Evolutionary conservation across 2,888 invertebrate species (phyloP), one percentile per base, ranked within the genome.

Genomic region (Sinotaia quadrata): DNA sequence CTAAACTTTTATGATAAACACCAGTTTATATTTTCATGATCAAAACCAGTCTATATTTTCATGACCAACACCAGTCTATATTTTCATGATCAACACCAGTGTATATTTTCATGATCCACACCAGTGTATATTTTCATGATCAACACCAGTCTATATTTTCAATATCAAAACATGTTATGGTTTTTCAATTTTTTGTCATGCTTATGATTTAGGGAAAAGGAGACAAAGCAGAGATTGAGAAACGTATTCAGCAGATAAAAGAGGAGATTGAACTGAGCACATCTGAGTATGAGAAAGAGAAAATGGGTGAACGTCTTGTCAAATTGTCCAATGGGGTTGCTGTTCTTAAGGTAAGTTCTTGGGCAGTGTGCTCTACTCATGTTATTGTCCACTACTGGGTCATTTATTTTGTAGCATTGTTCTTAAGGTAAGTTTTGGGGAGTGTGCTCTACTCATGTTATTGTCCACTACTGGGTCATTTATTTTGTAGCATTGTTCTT

Each of bases 201-300:
- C n/a, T n/a, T n/a, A n/a, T n/a, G n/a, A n/a, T 81, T 0, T 81
- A 91, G 89, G 95, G 97, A 68, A 95, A 94, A 84, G 97, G 97
- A 73, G 92, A 93, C 78, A 93, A 93, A 81, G 88, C 91, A 21
- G 94, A 95, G 72, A 91, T 97, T 83, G 93, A 94, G 67, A 92
- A 93, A 78, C 91, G 97, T 74, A 92, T 95, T 21, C 92, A 93
- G 62, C 94, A 95, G 87, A 91, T 97, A 76, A 92, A 93, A 83
- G 96, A 96, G 76, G 96, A 96, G 88, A 96, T 98, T 78, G 92
- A 92, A 27, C 92, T 94, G 65, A 95, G 96, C 0, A 94, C 92
- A 12, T 96, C 96, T 0, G 97, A 97, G 73, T 98, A 98, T 88
- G 97, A 97, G 86, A 97, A 96, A 87, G 97, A 97, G 85, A 98